Conservation (phyloP, 1,140 invertebrate genomes). For the Drosophila kepulauana region DNA sequence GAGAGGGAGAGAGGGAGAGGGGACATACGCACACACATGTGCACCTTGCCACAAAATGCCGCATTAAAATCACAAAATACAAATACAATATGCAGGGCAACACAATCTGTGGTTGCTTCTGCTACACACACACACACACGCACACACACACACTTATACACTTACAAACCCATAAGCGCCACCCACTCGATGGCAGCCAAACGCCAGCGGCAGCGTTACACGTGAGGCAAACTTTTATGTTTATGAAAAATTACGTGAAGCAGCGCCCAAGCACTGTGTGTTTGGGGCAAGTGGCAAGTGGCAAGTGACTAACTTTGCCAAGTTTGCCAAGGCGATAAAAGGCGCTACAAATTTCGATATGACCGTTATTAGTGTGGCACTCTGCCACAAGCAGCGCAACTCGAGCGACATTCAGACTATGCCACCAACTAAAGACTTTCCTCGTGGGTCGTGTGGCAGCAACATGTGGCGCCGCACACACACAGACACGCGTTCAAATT, state of each 20-base stretch:
- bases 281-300: conserved; percentile 33
- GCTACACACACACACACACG: not conserved
- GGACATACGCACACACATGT: conserved; percentile 7
- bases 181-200: conserved; percentile 1
- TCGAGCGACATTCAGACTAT: not conserved
- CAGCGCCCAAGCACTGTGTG: conserved; percentile 14
- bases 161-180: conserved; percentile 32
- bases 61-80: conserved; percentile 80
- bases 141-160: not conserved
- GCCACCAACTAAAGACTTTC: not conserved
- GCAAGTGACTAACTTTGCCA: conserved; percentile 68
- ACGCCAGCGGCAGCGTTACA: conserved; percentile 6
- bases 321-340: conserved; percentile 70
- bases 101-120: conserved; percentile 45
- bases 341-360: conserved; percentile 57
- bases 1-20: too few species aligned
- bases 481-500: conserved; percentile 5
- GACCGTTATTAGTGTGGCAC: conserved; percentile 20
- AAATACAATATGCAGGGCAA: conserved; percentile 74
- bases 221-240: conserved; percentile 72
- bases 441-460: not conserved
- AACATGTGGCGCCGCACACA: conserved; percentile 11
- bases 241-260: conserved; percentile 74
- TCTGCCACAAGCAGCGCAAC: conserved; percentile 8
- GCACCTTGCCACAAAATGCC: conserved; percentile 73